phyloP scores from a whole-genome alignment of 1,140 invertebrate genomes.

The Pogonus chalceus region DNA sequence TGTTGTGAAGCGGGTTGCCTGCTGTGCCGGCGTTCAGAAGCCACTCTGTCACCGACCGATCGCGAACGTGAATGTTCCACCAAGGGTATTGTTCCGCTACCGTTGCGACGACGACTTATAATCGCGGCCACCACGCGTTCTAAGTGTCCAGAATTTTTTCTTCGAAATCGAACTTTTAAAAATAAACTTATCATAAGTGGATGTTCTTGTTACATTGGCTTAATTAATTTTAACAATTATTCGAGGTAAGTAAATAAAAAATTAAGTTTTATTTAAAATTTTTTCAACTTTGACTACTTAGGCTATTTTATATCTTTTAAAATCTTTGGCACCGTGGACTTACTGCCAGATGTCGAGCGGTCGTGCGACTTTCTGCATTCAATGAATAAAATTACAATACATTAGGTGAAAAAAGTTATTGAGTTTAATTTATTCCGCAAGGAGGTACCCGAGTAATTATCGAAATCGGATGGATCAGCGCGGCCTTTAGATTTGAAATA shows the following conservation, averaged over 20 bases:
- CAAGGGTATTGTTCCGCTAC: not conserved
- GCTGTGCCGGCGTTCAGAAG: not conserved
- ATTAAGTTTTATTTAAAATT: no score
- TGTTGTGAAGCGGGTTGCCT: not conserved
- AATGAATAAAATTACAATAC: slow-evolving; percentile 7
- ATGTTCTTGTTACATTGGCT: no score
- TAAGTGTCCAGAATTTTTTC: no score
- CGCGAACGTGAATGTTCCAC: not conserved
- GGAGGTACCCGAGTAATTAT: not conserved
- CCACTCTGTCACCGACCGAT: not conserved
- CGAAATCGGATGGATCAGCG: not conserved
- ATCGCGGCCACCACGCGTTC: not conserved
- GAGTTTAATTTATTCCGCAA: not conserved
- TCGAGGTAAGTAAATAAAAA: no score
- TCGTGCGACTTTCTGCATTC: slow-evolving; percentile 2
- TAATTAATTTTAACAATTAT: no score
- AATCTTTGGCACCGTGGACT: not conserved
- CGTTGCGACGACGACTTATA: not conserved
- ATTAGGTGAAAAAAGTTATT: slow-evolving; percentile 7
- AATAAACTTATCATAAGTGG: no score
- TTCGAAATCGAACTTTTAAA: no score
- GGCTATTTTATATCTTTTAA: no score
- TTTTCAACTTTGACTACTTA: no score
- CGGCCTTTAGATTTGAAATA: no score
- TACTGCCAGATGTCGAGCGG: not conserved